Evolutionary conservation across 2,113 vertebrate genomes (phyloP).

Genomic region (Pelmatolapia mariae): DNA sequence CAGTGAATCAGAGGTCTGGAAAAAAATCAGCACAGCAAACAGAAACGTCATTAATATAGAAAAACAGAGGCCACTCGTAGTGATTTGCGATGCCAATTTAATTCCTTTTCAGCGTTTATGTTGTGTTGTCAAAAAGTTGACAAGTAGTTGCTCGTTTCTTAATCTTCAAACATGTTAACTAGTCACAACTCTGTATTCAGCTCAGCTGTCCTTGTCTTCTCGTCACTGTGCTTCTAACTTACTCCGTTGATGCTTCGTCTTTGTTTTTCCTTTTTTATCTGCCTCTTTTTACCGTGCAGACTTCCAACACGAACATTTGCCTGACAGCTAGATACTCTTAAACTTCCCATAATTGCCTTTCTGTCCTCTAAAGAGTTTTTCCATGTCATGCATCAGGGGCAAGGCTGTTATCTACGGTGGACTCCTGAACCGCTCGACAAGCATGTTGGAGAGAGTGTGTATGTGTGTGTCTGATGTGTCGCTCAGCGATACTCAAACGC

Average conservation of each 20-base stretch:
- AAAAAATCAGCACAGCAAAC: background rate
- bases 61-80: background rate
- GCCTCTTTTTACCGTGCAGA: background rate
- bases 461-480: conserved; percentile 25
- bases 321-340: background rate
- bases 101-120: background rate
- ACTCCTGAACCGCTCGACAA: conserved; percentile 9
- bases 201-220: background rate
- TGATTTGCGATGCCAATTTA: background rate
- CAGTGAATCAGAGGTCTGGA: background rate
- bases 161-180: background rate
- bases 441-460: background rate
- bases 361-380: conserved; percentile 2
- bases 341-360: conserved; percentile 15
- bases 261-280: background rate
- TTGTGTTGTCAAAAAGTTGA: background rate
- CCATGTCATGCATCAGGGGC: background rate
- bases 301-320: background rate
- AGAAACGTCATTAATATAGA: background rate
- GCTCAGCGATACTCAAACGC: background rate
- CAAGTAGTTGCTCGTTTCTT: background rate
- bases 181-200: conserved; percentile 1
- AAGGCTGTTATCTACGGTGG: background rate
- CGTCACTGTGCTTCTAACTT: background rate
- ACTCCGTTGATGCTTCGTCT: background rate